Evolutionary conservation across 64 coral and sea anemone genomes (phyloP).

Genomic region (Actinia equina): DNA sequence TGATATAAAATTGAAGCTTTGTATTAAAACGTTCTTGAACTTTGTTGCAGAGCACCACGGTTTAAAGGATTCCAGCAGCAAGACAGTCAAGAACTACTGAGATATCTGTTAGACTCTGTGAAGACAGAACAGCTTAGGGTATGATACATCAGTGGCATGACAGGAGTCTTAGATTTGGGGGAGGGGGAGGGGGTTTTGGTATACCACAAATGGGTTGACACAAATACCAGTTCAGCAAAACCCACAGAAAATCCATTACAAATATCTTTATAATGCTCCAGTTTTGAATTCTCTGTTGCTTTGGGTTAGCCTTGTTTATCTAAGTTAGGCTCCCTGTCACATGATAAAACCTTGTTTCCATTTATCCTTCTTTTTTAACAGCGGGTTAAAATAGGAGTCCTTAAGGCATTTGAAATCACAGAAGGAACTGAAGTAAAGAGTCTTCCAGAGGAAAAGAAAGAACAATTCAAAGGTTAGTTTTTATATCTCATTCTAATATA

Average conservation of each 20-base stretch:
- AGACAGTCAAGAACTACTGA: conserved; percentile 94
- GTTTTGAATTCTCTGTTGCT: too few relatives aligned
- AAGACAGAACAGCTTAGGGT: conserved; percentile 84
- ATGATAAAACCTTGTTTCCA: too few relatives aligned
- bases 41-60: conserved; percentile 57
- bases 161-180: too few relatives aligned
- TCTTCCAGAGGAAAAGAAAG: conserved; percentile 32
- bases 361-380: neutral
- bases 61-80: conserved; percentile 94
- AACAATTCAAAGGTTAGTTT: conserved; percentile 25
- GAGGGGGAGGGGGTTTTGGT: too few relatives aligned
- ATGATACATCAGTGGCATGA: neutral
- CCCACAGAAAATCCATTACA: too few relatives aligned
- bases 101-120: conserved; percentile 87
- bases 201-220: too few relatives aligned
- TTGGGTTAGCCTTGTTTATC: too few relatives aligned
- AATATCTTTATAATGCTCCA: too few relatives aligned
- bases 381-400: conserved; percentile 40
- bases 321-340: too few relatives aligned
- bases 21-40: neutral
- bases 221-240: too few relatives aligned
- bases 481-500: neutral
- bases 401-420: conserved; percentile 34
- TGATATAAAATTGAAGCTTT: too few relatives aligned
- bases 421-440: conserved; percentile 8